Conservation (phyloP, 2,888 invertebrate genomes). For the Drosophila fulvimacula region DNA sequence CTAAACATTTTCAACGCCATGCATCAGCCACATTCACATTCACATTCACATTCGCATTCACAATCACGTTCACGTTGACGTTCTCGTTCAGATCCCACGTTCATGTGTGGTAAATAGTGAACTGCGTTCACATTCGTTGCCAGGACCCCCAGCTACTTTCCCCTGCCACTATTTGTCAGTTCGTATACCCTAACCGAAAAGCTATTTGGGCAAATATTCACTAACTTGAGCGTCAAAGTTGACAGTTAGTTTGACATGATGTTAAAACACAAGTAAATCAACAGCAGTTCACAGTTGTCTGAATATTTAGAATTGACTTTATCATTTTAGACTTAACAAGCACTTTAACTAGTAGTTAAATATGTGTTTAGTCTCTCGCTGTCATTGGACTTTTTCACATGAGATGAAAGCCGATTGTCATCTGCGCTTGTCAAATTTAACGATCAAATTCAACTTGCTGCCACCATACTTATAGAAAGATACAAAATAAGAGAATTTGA, state of each 20-base stretch:
- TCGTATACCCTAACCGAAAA: slow-evolving; percentile 38
- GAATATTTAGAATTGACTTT: not conserved
- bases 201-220: not conserved
- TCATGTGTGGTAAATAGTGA: slow-evolving; percentile 76
- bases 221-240: not conserved
- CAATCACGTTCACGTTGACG: slow-evolving; percentile 33
- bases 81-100: slow-evolving; percentile 59
- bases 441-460: not conserved
- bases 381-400: not conserved
- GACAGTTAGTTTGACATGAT: not conserved
- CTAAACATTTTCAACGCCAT: slow-evolving; percentile 72
- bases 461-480: not conserved
- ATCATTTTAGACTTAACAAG: not conserved
- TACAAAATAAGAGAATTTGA: not conserved
- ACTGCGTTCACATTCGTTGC: slow-evolving; percentile 47
- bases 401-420: not conserved
- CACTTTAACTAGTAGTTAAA: slow-evolving; percentile 1
- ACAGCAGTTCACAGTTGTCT: not conserved
- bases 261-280: not conserved
- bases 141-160: not conserved
- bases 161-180: slow-evolving; percentile 26
- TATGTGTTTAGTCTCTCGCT: not conserved
- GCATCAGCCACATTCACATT: slow-evolving; percentile 59
- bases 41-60: slow-evolving; percentile 30
- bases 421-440: not conserved